phyloP scores from a whole-genome alignment of 2,888 invertebrate species.

The Mesorhabditis spiculigera region DNA sequence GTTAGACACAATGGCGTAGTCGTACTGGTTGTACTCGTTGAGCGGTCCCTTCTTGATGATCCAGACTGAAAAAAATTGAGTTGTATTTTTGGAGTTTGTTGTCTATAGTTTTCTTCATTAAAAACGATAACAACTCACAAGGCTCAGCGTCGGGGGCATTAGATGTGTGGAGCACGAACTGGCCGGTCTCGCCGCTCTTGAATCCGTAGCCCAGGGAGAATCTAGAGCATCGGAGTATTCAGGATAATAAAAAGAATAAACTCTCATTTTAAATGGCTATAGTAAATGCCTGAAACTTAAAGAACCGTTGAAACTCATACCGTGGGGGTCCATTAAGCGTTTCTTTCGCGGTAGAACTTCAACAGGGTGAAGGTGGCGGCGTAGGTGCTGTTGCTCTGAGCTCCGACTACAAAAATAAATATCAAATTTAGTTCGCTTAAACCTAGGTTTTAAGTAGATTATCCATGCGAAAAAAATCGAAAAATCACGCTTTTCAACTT shows the following conservation, averaged over 20 bases:
- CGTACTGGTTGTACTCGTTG: constrained; percentile 60
- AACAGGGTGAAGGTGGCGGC: constrained; percentile 58
- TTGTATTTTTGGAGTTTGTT: constrained; percentile 3
- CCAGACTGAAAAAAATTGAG: constrained; percentile 57
- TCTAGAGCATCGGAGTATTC: constrained; percentile 14
- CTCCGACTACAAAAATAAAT: constrained; percentile 58
- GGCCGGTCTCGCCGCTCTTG: constrained; percentile 58
- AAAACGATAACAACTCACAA: constrained; percentile 32
- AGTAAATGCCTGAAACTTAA: neutral
- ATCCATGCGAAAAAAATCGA: neutral
- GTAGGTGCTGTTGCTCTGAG: constrained; percentile 59
- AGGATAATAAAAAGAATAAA: neutral
- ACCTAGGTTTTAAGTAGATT: neutral
- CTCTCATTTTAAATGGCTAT: neutral
- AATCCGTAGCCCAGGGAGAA: constrained; percentile 59
- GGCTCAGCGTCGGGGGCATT: constrained; percentile 59
- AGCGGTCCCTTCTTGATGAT: constrained; percentile 59
- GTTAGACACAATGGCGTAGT: constrained; percentile 57
- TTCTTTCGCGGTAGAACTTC: constrained; percentile 59
- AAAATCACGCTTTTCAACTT: neutral
- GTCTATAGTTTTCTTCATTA: neutral
- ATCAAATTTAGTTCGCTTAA: neutral
- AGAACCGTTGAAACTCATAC: constrained; percentile 2
- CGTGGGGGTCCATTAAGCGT: constrained; percentile 58
- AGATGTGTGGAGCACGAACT: constrained; percentile 58